Base-by-base conservation (phyloP, 2,113 vertebrate species). In the Andinoacara biseriatus region DNA sequence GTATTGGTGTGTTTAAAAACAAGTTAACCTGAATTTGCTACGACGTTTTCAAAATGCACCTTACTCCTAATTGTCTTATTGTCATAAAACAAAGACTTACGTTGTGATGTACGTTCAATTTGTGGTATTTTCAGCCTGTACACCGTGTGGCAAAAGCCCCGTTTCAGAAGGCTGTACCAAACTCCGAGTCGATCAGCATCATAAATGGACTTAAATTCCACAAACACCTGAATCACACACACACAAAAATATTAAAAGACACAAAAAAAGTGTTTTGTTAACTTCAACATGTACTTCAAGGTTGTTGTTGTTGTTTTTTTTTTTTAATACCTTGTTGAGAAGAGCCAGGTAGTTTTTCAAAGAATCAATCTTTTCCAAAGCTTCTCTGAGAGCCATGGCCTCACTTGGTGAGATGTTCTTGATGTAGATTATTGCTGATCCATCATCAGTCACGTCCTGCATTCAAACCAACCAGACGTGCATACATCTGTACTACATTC, bases 251-350 rank as follows among this genome's bases (percentile, higher is more conserved):
- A 24, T 26, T 11, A 20, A 10, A 10, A n/a, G 15, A 49, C 3
- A 15, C 5, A 24, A 69, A 3, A 29, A 43, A 52, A 26, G 3
- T 5, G 22, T 58, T 13, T 58, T 13, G 1, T 22, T 35, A 2
- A 14, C 18, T 10, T 13, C 17, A 54, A 33, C 52, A 22, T 22
- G 69, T 33, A 74, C 4, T 7, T 20, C 11, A 17, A 17, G 4
- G 2, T 24, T 38, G 5, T 56, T 18, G 40, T 20, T 46, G 49
- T 10, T 10, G 76, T 20, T 56, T 1, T 74, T 10, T 49, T 5
- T 56, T 1, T 74, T 10, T 49, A 3, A 52, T 75, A 93, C 93
- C 91, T 91, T 89, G 74, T 87, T 83, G 49, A 93, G 88, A 2
- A 94, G 83, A 56, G 89, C 88, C 54, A 94, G 26, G 76, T 10